Percentiles rank a stretch among this genome's conserved stretches.
phyloP scores from a whole-genome alignment of 1,140 invertebrate genomes.

The Paramacrobiotus metropolitanus region DNA sequence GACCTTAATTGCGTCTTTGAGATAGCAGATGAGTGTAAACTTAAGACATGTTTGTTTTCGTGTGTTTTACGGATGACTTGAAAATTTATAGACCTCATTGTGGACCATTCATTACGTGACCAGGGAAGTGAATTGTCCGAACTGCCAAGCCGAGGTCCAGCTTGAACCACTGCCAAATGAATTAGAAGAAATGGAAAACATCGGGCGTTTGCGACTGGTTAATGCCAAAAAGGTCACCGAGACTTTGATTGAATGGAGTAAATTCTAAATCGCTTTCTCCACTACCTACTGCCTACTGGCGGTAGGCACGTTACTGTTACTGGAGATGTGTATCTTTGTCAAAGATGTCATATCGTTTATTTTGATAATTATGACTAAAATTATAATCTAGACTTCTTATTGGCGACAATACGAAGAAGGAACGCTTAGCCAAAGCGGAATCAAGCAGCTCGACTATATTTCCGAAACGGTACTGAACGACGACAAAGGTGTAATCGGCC shows the following conservation, averaged over 20 bases:
- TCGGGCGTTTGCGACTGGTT: conserved; percentile 19
- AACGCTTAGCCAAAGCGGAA: conserved; percentile 11
- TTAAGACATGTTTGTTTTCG: too few species aligned
- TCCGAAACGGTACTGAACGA: conserved; percentile 22
- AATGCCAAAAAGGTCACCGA: conserved; percentile 21
- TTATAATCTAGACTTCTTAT: conserved; percentile 9
- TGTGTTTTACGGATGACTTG: too few species aligned
- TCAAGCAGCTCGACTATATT: neutral
- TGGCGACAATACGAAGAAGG: conserved; percentile 16
- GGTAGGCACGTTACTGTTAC: too few species aligned
- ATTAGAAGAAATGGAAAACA: conserved; percentile 18
- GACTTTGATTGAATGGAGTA: conserved; percentile 17
- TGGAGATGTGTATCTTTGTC: too few species aligned
- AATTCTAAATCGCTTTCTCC: too few species aligned
- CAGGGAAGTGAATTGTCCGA: neutral
- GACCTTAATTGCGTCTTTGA: too few species aligned
- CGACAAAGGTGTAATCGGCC: conserved; percentile 21
- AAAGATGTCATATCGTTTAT: neutral
- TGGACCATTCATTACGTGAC: conserved; percentile 3
- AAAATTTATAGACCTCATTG: neutral
- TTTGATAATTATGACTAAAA: conserved; percentile 9
- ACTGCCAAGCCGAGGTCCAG: conserved; percentile 13
- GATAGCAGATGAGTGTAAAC: too few species aligned
- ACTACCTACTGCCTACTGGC: too few species aligned
- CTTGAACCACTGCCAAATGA: conserved; percentile 18